Conservation (phyloP, 1,140 invertebrate genomes). For the Hylaeus anthracinus region DNA sequence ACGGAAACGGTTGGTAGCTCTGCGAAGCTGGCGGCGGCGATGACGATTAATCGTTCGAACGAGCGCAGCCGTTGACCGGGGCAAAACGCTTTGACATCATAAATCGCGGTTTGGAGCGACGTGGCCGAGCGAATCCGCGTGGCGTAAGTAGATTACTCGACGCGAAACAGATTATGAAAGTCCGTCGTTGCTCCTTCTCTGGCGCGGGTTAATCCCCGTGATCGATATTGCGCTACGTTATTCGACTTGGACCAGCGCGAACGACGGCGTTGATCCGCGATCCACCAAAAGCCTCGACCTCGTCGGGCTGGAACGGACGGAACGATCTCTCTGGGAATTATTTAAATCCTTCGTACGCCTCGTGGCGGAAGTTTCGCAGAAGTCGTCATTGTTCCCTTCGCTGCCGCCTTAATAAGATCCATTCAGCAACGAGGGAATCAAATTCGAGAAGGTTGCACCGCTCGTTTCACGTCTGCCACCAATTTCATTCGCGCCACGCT, state of each 20-base stretch:
- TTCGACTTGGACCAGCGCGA: background rate
- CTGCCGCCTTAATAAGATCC: constrained; percentile 29
- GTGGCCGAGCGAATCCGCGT: constrained; percentile 50
- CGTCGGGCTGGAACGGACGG: background rate
- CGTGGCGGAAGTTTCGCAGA: background rate
- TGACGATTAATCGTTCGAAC: constrained; percentile 54
- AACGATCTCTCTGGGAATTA: background rate
- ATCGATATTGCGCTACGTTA: constrained; percentile 21
- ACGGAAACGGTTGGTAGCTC: background rate
- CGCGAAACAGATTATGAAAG: constrained; percentile 63
- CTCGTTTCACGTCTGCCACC: background rate
- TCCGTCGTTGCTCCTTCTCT: constrained; percentile 35
- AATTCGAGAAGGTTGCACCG: constrained; percentile 9
- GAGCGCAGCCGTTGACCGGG: constrained; percentile 33
- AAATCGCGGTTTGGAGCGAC: constrained; percentile 62
- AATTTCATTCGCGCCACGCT: constrained; percentile 21
- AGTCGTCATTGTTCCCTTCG: constrained; percentile 8
- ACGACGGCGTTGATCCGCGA: background rate
- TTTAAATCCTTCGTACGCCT: background rate
- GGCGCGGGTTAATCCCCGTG: constrained; percentile 24
- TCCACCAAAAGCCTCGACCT: background rate
- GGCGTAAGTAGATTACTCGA: constrained; percentile 62
- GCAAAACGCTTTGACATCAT: constrained; percentile 43
- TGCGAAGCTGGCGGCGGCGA: constrained; percentile 1
- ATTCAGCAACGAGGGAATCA: constrained; percentile 20